Conservation (phyloP, 2,888 invertebrate genomes). For the Gasteruption jaculator region DNA sequence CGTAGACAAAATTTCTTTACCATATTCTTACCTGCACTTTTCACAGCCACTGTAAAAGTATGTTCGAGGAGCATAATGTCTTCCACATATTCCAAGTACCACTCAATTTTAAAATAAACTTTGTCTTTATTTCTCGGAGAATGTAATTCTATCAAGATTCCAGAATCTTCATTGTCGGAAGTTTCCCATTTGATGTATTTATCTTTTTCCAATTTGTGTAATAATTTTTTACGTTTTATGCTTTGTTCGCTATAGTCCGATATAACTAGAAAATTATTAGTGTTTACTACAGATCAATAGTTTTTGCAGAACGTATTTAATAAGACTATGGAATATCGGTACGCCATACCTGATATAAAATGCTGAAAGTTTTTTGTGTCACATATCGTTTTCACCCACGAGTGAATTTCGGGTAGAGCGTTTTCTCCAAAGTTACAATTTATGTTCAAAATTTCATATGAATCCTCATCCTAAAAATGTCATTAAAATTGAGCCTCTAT, state of each 20-base stretch:
- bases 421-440: constrained; percentile 26
- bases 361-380: constrained; percentile 28
- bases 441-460: constrained; percentile 25
- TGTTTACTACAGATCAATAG: too few species aligned
- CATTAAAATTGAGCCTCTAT: not conserved
- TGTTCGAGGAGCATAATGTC: constrained; percentile 28
- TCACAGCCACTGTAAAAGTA: constrained; percentile 27
- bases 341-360: constrained; percentile 34
- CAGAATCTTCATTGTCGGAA: constrained; percentile 25
- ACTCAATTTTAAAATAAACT: constrained; percentile 26
- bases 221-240: constrained; percentile 22
- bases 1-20: not conserved
- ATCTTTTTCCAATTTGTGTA: constrained; percentile 18
- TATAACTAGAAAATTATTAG: constrained; percentile 30
- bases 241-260: constrained; percentile 29
- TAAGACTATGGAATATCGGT: too few species aligned
- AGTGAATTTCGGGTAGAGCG: constrained; percentile 28
- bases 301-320: too few species aligned
- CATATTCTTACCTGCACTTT: constrained; percentile 26
- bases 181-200: constrained; percentile 21
- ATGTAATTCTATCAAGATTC: constrained; percentile 28
- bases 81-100: constrained; percentile 28
- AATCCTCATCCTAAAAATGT: constrained; percentile 14
- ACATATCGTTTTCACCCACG: constrained; percentile 29
- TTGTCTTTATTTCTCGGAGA: constrained; percentile 13